Evolutionary conservation across 2,113 vertebrate genomes (phyloP).

Genomic region (Onychostruthus taczanowskii): DNA sequence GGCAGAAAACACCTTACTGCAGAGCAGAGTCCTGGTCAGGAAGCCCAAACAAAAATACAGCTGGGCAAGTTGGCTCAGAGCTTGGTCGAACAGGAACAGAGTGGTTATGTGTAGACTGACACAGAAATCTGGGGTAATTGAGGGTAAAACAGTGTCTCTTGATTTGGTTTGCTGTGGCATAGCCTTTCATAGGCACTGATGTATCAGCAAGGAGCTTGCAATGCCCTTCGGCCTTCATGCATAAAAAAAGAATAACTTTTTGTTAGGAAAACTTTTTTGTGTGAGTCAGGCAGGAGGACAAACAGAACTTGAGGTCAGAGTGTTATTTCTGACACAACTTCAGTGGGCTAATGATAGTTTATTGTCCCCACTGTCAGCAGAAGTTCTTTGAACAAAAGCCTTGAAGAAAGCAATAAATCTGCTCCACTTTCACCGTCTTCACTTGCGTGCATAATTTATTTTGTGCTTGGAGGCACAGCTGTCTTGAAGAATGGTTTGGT

Average conservation of each 20-base stretch:
- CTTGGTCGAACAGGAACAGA: fast-evolving
- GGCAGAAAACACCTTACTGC: not conserved
- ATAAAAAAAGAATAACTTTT: not conserved
- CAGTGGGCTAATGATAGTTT: not conserved
- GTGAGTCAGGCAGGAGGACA: not conserved
- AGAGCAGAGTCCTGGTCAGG: not conserved
- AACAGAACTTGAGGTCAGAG: not conserved
- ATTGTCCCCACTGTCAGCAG: not conserved
- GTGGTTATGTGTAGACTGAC: fast-evolving
- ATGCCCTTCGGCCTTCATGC: not conserved
- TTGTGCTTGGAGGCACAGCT: not conserved
- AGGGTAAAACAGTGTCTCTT: not conserved
- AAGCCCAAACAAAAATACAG: not conserved
- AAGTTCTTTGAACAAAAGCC: not conserved
- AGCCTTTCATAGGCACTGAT: not conserved
- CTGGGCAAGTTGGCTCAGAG: not conserved
- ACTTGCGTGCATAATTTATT: not conserved
- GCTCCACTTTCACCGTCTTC: not conserved
- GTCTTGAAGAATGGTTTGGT: not conserved
- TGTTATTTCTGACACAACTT: not conserved
- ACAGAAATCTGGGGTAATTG: not conserved
- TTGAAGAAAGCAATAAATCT: not conserved
- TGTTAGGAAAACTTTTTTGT: not conserved
- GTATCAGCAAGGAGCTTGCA: not conserved
- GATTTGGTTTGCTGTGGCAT: not conserved